Evolutionary conservation across 2,797 vertebrate genomes (phyloP), one percentile per base, ranked within the genome.

Genomic region (Caiman crocodilus): DNA sequence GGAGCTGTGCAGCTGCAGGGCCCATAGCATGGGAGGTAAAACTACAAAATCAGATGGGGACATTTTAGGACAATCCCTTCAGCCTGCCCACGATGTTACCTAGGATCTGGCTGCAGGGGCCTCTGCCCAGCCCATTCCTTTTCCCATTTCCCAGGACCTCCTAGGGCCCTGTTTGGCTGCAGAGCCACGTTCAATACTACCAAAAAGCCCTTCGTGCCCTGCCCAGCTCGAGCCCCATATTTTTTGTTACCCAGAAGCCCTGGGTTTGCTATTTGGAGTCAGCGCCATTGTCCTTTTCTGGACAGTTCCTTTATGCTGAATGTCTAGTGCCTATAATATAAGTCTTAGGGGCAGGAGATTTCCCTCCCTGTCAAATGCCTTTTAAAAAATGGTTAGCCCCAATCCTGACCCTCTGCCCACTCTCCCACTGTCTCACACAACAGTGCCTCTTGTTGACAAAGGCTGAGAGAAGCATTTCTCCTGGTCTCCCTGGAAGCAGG

Each of bases 161-260:
- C 77, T 81, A 73, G 76, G 30, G 1, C 0, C 3, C n/a, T 35
- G n/a, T 16, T 6, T 21, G 5, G 59, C 4, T 42, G 20, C 77
- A 56, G 60, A 20, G 63, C 76, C 90, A 58, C 58, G 13, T 55
- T 28, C 28, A 14, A 60, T 0, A 0, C 20, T 1, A 1, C 58
- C 1, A 14, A 23, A 20, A 67, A 85, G 21, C 3, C 20, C 74
- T 32, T 35, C 7, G 5, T 0, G 1, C 0, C 0, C 73, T 80
- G 76, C 79, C 55, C 79, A 67, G 23, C 2, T 0, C n/a, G 7
- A 11, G 26, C 26, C 9, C 50, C 56, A n/a, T 17, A 18, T 58
- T 58, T 11, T 30, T 55, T 57, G 28, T 57, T 56, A 21, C 17
- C 50, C 74, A n/a, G 55, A 56, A 76, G 28, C 28, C 55, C n/a